Evolutionary conservation across 2,797 vertebrate genomes (phyloP).

Genomic region (Urophycis tenuis): DNA sequence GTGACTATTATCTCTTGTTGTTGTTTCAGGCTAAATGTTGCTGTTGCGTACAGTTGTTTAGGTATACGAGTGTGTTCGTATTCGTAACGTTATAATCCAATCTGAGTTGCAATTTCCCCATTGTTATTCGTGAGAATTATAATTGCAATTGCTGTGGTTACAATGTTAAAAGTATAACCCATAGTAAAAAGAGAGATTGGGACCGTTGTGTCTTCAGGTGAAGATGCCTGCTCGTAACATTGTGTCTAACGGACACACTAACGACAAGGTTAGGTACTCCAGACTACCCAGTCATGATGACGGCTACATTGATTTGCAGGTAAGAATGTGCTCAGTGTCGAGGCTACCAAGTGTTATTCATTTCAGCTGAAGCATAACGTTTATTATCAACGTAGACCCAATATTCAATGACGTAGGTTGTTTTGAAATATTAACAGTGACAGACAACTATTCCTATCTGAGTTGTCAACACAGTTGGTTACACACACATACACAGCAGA

Average conservation of each 20-base stretch:
- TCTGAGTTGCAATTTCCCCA: background rate
- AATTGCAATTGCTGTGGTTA: background rate
- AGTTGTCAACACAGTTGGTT: background rate
- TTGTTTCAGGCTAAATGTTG: no score
- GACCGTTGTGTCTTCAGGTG: conserved; percentile 3
- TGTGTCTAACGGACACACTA: conserved; percentile 69
- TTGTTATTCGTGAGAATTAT: background rate
- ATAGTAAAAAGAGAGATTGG: background rate
- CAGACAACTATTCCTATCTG: background rate
- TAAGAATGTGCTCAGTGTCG: conserved; percentile 29
- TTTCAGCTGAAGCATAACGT: background rate
- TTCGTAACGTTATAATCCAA: background rate
- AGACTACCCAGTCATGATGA: conserved; percentile 85
- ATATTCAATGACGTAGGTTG: background rate
- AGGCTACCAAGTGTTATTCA: no score
- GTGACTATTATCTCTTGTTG: background rate
- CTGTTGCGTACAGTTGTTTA: background rate
- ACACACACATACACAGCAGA: no score
- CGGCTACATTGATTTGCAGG: conserved; percentile 94
- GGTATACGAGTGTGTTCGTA: background rate
- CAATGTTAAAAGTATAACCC: background rate
- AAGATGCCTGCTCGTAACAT: conserved; percentile 84
- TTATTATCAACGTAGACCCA: background rate
- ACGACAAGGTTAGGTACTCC: conserved; percentile 86
- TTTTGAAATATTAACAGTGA: background rate